Conservation (phyloP, 2,797 vertebrate species). For the Xiphophorus birchmanni region DNA sequence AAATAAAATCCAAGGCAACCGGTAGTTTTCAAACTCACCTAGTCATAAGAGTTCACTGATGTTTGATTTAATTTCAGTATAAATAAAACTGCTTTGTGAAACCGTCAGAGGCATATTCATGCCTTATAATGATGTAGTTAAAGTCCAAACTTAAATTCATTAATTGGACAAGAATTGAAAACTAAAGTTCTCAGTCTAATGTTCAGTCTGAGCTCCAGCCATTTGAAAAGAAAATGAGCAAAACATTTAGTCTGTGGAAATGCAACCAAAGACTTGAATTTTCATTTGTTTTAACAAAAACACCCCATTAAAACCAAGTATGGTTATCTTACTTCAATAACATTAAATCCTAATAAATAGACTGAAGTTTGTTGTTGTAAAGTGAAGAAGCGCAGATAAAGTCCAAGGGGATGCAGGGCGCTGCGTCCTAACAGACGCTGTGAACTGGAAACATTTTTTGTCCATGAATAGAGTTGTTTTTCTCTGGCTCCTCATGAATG, state of each 20-base stretch:
- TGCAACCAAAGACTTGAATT: not conserved
- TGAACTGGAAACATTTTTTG: constrained; percentile 13
- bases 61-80: too few relatives aligned
- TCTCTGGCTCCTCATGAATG: constrained; percentile 6
- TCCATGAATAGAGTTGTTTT: constrained; percentile 40
- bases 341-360: not conserved
- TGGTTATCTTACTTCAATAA: not conserved
- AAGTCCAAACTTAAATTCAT: not conserved
- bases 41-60: too few relatives aligned
- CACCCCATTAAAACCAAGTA: not conserved
- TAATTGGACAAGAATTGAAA: not conserved
- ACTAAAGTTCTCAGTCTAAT: not conserved
- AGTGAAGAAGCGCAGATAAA: not conserved
- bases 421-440: not conserved
- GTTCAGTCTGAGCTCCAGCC: not conserved
- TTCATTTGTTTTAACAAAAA: not conserved
- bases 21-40: too few relatives aligned
- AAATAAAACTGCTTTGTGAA: too few relatives aligned
- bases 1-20: too few relatives aligned
- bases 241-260: not conserved
- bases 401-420: not conserved
- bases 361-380: not conserved
- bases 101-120: not conserved
- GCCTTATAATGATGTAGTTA: not conserved
- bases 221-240: not conserved